Base-by-base conservation (phyloP, 2,797 vertebrate genomes). In the Limnodromus scolopaceus region DNA sequence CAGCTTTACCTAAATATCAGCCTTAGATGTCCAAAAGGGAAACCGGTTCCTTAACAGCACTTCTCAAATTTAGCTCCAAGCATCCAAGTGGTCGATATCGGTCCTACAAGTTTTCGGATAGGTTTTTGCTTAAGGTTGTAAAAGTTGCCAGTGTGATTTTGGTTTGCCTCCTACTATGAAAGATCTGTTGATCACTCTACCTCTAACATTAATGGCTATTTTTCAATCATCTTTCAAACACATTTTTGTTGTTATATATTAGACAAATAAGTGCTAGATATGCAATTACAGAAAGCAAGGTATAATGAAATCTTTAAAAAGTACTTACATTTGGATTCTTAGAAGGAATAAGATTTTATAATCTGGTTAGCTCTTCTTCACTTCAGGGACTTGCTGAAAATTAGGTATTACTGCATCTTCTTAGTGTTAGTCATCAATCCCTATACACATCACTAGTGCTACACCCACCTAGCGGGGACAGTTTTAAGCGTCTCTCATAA, bases 391-490 rank as follows among this genome's bases (percentile, higher is more conserved):
- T 79, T 63, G 41, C 46, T 82, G 70, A 88, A 93, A 96, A 89
- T 84, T 76, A 66, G 66, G 74, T 36, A 94, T 80, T 93, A 88
- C 69, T 95, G 80, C 38, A 74, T 89, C 80, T 51, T 96, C 22
- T 45, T 77, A 36, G 66, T 55, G 54, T 94, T 93, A 96, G 87
- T 95, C 95, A 95, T 70, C 88, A 70, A 39, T 78, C 65, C 63
- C 78, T 65, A 63, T 3, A 81, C 46, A 77, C 39, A 93, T 70
- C 89, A 57, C 77, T 58, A 41, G 54, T 19, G 22, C 70, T 87
- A 92, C 89, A 89, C 85, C 88, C 90, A 96, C 89, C 16, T 87
- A 82, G 25, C 3, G 84, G n/a, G 66, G 66, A 84, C 43, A 74
- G 34, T 70, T 92, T 93, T 63, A 86, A 86, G 53, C 69, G 57